Evolutionary conservation across 2,797 vertebrate species (phyloP), one percentile per base, ranked within the genome.

Genomic region (Taenioides sp.): DNA sequence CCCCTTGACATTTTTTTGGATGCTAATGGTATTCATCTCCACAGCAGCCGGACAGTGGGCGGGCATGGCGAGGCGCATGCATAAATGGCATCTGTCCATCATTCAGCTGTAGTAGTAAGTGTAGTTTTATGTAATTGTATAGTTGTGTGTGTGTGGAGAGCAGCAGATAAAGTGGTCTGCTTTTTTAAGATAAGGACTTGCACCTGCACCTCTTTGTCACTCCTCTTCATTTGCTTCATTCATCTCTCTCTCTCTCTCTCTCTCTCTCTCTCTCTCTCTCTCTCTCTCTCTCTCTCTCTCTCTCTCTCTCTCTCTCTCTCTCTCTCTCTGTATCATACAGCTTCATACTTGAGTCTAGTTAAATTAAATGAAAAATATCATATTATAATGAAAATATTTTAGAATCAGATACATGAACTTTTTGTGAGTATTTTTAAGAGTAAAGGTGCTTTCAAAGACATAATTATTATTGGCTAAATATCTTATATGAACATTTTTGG

Each of bases 181-280:
- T 87, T 90, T 47, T 85, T 90, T 84, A 87, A 62, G 93, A 93
- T 93, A 93, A 93, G 90, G 87, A 89, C 82, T 91, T 85, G 85
- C 80, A 88, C 87, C 88, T 88, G 75, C 77, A 87, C 85, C 81
- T 87, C 87, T 89, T 74, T 80, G 86, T 87, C 77, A 60, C 76
- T 68, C 75, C 78, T 85, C 85, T 86, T 84, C 79, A 79, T 76
- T 84, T 72, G 71, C 80, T 69, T 67, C 63, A 70, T 65, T 28
- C 77, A 77, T 52, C 55, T 74, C 68, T 80, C 70, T 69, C 68
- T 80, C 70, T 69, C 47, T 86, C 74, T 58, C 68, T 72, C 59
- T 67, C 69, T 34, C 20, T 74, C 34, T 22, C 68, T 80, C 70
- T 69, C 47, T 86, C 74, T 58, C 68, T 72, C 59, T 67, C 69